Conservation (phyloP, 2,888 invertebrate genomes). For the Liodrosophila aerea region DNA sequence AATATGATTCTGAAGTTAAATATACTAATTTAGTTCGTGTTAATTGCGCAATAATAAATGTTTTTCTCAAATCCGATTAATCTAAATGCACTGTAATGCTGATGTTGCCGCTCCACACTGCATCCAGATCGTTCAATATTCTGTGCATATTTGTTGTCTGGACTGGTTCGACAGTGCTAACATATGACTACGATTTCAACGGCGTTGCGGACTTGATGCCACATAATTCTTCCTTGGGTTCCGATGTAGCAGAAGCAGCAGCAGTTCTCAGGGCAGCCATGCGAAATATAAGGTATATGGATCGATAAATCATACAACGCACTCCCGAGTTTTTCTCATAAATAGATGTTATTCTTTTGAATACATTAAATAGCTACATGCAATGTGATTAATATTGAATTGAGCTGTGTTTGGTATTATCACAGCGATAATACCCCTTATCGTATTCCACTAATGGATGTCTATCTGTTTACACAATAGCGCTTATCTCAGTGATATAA, state of each 20-base stretch:
- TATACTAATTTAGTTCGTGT: background rate
- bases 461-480: conserved; percentile 29
- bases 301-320: too few relatives aligned
- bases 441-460: conserved; percentile 32
- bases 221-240: background rate
- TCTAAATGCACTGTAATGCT: conserved; percentile 35
- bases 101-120: conserved; percentile 7
- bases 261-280: conserved; percentile 17
- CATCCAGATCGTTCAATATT: conserved; percentile 8
- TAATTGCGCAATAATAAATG: background rate
- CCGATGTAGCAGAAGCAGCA: conserved; percentile 9
- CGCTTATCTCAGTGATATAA: conserved; percentile 13
- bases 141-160: conserved; percentile 24
- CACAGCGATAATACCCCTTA: conserved; percentile 29
- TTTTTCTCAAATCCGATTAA: background rate
- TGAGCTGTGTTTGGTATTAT: conserved; percentile 24
- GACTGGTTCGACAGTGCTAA: conserved; percentile 4
- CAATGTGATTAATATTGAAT: conserved; percentile 6
- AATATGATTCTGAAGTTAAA: conserved; percentile 8
- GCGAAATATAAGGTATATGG: conserved; percentile 39
- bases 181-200: conserved; percentile 7
- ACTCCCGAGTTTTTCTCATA: too few relatives aligned
- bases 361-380: background rate
- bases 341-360: background rate
- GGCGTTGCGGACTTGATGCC: conserved; percentile 1